phyloP scores from a whole-genome alignment of 2,113 vertebrate genomes.

The Penelope pileata region DNA sequence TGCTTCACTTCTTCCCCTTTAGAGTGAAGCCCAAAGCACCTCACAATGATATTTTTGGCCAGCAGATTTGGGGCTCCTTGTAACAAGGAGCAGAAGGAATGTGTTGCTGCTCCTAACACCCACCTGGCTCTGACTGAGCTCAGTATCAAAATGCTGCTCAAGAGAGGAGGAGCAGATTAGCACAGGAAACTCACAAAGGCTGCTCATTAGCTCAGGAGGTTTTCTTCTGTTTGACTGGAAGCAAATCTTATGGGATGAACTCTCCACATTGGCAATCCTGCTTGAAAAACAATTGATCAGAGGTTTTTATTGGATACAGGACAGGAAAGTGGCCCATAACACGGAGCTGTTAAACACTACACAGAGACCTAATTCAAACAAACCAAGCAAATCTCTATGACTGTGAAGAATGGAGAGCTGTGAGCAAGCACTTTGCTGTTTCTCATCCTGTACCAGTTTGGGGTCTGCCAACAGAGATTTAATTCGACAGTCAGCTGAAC shows the following conservation, averaged over 20 bases:
- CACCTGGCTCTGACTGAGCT: slow-evolving; percentile 1
- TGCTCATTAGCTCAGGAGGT: not conserved
- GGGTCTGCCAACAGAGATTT: not conserved
- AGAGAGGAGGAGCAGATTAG: slow-evolving; percentile 3
- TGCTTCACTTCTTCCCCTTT: not conserved
- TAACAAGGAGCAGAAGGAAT: not conserved
- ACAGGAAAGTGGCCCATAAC: not conserved
- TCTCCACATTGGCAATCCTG: not conserved
- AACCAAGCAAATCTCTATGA: not conserved
- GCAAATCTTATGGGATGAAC: not conserved
- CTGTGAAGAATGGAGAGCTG: not conserved
- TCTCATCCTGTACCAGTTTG: not conserved
- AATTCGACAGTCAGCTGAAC: too few relatives aligned
- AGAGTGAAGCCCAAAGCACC: not conserved
- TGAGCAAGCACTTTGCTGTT: not conserved
- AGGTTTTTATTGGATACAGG: not conserved
- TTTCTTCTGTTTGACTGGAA: not conserved
- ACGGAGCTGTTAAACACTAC: not conserved
- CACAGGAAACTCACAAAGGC: not conserved
- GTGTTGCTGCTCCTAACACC: not conserved
- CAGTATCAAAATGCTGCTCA: slow-evolving; percentile 19
- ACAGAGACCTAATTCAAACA: not conserved
- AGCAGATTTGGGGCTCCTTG: not conserved
- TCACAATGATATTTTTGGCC: not conserved
- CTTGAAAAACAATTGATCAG: not conserved